Evolutionary conservation across 2,113 vertebrate species (phyloP).

Genomic region (Formicarius rufipectus): DNA sequence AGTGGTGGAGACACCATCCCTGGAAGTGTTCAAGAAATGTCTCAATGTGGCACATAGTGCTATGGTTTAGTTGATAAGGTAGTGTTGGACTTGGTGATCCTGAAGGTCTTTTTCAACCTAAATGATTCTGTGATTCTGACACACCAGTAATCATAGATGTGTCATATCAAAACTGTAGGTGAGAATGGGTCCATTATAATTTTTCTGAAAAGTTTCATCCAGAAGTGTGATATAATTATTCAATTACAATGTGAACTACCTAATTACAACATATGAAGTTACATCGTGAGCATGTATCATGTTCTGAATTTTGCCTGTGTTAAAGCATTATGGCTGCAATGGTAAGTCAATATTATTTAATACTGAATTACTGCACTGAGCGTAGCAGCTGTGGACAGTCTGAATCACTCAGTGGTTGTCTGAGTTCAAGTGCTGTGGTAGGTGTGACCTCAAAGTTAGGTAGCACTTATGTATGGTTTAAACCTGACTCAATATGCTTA

Average conservation of each 20-base stretch:
- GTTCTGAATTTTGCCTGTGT: neutral
- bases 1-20: too few relatives aligned
- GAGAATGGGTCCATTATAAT: neutral
- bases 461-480: neutral
- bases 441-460: neutral
- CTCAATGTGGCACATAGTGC: rapidly evolving
- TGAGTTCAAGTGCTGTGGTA: neutral
- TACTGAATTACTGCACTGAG: neutral
- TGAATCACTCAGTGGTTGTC: neutral
- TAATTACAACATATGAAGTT: neutral
- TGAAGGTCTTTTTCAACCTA: neutral
- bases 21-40: neutral
- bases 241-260: neutral
- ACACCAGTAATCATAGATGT: neutral
- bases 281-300: neutral
- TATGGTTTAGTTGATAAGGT: neutral
- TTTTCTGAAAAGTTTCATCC: neutral
- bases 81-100: neutral
- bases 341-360: neutral
- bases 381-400: neutral
- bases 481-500: neutral
- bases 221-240: neutral
- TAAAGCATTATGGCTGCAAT: neutral
- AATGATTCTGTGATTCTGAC: neutral
- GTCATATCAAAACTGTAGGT: neutral